phyloP scores from a whole-genome alignment of 2,888 invertebrate genomes.

The Pristionchus exspectatus region DNA sequence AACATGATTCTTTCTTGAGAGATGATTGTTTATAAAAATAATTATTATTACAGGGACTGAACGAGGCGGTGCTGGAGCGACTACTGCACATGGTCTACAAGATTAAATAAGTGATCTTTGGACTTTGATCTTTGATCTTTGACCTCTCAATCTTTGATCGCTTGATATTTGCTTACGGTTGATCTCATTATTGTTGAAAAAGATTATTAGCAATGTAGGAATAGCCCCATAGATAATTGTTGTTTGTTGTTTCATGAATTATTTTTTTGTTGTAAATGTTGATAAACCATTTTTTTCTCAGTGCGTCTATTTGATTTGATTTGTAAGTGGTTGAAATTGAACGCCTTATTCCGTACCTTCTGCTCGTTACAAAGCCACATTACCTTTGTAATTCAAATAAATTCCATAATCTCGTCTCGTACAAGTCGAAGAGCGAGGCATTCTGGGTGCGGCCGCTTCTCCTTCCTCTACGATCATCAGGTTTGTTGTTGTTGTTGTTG shows the following conservation, averaged over 20 bases:
- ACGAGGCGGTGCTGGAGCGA: slow-evolving; percentile 64
- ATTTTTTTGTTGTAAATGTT: slow-evolving; percentile 41
- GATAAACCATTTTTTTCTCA: neutral
- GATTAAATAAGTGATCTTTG: slow-evolving; percentile 35
- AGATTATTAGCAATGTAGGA: slow-evolving; percentile 35
- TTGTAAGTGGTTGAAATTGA: too few species aligned
- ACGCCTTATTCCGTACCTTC: too few species aligned
- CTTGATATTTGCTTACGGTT: slow-evolving; percentile 13
- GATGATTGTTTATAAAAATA: too few species aligned
- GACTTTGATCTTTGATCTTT: neutral
- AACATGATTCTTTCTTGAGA: neutral
- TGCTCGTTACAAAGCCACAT: too few species aligned
- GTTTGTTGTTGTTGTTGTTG: slow-evolving; percentile 38
- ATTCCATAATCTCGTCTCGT: too few species aligned
- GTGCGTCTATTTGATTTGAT: too few species aligned
- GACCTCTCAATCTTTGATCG: neutral
- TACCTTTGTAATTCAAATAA: too few species aligned
- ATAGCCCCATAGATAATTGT: neutral
- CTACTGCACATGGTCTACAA: slow-evolving; percentile 67
- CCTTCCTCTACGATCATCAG: slow-evolving; percentile 70
- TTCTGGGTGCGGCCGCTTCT: slow-evolving; percentile 78
- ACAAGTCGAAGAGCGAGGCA: slow-evolving; percentile 71
- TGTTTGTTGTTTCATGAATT: slow-evolving; percentile 43
- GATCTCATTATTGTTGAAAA: slow-evolving; percentile 54
- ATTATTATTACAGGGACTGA: slow-evolving; percentile 60